phyloP scores from a whole-genome alignment of 2,797 vertebrate species.

The Peromyscus melanophrys region DNA sequence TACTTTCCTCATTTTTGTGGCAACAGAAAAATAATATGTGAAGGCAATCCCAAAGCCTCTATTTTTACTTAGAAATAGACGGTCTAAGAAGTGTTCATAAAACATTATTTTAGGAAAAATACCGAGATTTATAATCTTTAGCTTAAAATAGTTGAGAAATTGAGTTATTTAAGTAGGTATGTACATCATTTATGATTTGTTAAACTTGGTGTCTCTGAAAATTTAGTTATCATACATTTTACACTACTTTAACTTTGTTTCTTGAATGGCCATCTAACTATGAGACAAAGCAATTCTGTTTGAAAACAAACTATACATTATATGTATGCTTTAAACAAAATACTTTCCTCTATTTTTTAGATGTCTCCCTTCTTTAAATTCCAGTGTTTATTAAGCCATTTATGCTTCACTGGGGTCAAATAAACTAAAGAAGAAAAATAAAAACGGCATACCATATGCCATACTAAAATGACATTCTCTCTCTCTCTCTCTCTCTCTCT shows the following conservation, averaged over 20 bases:
- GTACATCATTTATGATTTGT: not conserved
- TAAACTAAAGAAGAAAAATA: slow-evolving; percentile 67
- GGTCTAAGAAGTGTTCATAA: slow-evolving; percentile 2
- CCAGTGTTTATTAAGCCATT: not conserved
- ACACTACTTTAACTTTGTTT: slow-evolving; percentile 35
- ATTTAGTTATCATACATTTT: slow-evolving; percentile 50
- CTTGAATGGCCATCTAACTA: not conserved
- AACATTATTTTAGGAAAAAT: not conserved
- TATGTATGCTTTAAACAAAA: slow-evolving; percentile 47
- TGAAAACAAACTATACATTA: slow-evolving; percentile 54
- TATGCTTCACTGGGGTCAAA: slow-evolving; percentile 44
- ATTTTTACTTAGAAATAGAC: slow-evolving; percentile 50
- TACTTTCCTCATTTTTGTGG: slow-evolving; percentile 1
- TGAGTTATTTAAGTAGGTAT: not conserved
- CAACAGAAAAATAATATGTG: slow-evolving; percentile 16
- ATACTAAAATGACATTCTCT: not conserved
- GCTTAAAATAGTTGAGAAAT: slow-evolving; percentile 21
- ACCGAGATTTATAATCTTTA: not conserved
- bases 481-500: not conserved
- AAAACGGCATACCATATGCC: not conserved
- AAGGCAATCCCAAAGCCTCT: not conserved
- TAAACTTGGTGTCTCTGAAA: slow-evolving; percentile 27
- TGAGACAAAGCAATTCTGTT: not conserved
- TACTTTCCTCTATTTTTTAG: slow-evolving; percentile 41
- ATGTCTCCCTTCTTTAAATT: slow-evolving; percentile 37